Evolutionary conservation across 2,113 vertebrate species (phyloP).

Genomic region (Toxotes chatareus): DNA sequence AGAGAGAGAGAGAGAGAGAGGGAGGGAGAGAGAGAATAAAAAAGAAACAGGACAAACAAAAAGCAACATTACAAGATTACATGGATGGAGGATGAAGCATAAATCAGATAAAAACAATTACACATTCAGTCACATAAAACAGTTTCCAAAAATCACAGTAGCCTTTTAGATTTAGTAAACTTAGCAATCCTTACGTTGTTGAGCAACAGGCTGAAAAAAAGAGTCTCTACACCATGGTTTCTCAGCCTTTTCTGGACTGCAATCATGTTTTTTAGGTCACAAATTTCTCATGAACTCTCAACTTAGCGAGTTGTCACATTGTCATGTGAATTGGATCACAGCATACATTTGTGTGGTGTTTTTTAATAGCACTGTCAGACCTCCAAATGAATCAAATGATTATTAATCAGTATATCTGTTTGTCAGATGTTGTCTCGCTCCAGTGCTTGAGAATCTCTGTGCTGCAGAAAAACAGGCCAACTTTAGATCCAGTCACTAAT

Average conservation of each 20-base stretch:
- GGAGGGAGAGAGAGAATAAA: too few species aligned
- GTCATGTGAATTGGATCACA: not conserved
- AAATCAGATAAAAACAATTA: too few species aligned
- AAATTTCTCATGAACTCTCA: conserved; percentile 56
- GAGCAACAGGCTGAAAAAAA: not conserved
- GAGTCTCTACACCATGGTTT: not conserved
- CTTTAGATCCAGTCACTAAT: not conserved
- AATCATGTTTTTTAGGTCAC: conserved; percentile 14
- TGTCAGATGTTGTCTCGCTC: not conserved
- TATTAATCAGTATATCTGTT: not conserved
- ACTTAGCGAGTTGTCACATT: not conserved
- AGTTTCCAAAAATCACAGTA: too few species aligned
- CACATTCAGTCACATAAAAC: too few species aligned
- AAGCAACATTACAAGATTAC: too few species aligned
- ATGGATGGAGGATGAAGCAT: too few species aligned
- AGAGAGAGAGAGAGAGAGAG: too few species aligned
- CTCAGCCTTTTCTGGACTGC: conserved; percentile 28
- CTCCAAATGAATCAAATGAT: not conserved
- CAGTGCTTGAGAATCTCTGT: not conserved
- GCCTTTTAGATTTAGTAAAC: not conserved
- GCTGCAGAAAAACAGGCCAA: not conserved
- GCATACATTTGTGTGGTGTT: not conserved
- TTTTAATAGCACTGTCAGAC: not conserved
- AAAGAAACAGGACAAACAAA: too few species aligned
- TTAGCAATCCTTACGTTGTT: not conserved